These are phyloP conservation scores for Tachycineta bicolor DNA, from an alignment of 2,113 vertebrate genomes.

Conservation along the genomic window DNA sequence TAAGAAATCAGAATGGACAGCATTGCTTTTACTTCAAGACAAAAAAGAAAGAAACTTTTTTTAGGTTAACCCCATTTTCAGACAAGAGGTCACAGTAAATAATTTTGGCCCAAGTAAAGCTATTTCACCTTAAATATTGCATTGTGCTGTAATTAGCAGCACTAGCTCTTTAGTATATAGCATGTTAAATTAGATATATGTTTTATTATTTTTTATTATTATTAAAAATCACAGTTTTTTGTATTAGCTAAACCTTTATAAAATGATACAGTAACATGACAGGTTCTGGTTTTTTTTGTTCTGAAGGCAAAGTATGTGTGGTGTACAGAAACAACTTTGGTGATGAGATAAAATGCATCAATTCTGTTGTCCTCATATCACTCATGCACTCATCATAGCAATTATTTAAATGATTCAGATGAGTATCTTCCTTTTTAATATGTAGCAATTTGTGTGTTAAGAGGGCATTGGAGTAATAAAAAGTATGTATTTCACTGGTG, in stretches of 20 bases:
- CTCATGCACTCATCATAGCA: neutral
- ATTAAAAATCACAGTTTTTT: neutral
- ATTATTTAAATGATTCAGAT: constrained; percentile 2
- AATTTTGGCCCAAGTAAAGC: neutral
- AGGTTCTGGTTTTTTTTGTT: neutral
- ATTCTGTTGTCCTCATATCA: neutral
- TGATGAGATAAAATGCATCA: neutral
- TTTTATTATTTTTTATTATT: neutral
- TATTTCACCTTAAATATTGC: neutral
- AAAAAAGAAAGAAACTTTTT: neutral
- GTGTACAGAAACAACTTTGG: neutral
- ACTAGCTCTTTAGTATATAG: neutral
- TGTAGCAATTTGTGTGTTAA: neutral
- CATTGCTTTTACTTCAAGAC: neutral
- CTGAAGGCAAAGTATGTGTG: neutral
- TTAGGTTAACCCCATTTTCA: neutral
- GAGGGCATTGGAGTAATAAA: constrained; percentile 12
- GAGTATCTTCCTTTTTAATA: neutral
- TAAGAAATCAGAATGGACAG: neutral
- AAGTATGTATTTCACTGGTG: neutral
- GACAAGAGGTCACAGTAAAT: neutral
- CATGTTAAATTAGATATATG: neutral
- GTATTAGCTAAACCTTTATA: neutral
- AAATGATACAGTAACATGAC: neutral
- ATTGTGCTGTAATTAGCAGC: neutral